A percentile compares a stretch with the other conserved stretches of the same genome.
Conservation (phyloP, 2,113 vertebrate species). For the Alouatta palliata region DNA sequence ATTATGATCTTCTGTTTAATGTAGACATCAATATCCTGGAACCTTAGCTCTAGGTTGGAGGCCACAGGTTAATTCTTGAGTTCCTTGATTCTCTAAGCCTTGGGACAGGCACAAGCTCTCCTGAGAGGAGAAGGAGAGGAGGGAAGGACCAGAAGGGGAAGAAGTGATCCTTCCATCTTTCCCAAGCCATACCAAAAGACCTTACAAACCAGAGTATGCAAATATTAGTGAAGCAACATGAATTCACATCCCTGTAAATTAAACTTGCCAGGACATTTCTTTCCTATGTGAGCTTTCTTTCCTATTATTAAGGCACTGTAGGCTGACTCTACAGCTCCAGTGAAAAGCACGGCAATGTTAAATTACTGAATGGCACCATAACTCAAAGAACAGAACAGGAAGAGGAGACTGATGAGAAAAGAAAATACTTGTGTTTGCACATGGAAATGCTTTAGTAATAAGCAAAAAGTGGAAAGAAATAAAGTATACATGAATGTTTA, state of each 20-base stretch:
- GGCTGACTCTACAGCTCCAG: not conserved
- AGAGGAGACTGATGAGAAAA: slow-evolving; percentile 31
- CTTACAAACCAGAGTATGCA: not conserved
- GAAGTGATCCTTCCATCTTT: not conserved
- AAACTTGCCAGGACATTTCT: slow-evolving; percentile 39
- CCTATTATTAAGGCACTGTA: not conserved
- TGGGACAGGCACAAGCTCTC: not conserved
- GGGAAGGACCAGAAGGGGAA: not conserved
- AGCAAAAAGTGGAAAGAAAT: slow-evolving; percentile 51
- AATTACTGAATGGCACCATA: slow-evolving; percentile 19
- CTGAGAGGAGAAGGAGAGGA: not conserved
- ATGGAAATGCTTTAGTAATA: slow-evolving; percentile 59
- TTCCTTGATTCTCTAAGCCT: not conserved
- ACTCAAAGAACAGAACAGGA: slow-evolving; percentile 21
- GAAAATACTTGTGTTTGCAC: slow-evolving; percentile 56
- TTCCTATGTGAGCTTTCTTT: not conserved
- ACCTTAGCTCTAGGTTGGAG: not conserved
- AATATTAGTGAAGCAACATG: not conserved
- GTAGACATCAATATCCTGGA: not conserved
- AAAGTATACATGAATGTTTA: slow-evolving; percentile 50
- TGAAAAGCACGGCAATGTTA: not conserved
- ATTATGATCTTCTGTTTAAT: slow-evolving; percentile 24
- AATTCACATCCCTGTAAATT: slow-evolving; percentile 6
- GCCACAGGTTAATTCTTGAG: not conserved
- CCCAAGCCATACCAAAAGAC: not conserved